phyloP scores from a whole-genome alignment of 1,140 invertebrate species.

The Ostrea denselamellosa region DNA sequence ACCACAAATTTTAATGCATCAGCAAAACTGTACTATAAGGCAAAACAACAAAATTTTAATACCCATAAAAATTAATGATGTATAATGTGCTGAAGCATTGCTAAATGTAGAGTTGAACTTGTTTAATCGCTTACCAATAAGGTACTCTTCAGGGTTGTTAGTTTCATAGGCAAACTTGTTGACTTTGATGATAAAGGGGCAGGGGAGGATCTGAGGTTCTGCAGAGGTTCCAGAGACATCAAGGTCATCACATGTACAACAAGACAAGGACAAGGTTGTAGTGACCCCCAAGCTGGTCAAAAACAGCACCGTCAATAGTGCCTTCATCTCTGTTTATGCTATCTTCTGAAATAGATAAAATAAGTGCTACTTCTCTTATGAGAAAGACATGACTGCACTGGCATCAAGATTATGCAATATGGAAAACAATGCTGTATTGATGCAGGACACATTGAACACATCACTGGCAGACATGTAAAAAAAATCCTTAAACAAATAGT shows the following conservation, averaged over 20 bases:
- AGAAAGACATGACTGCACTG: neutral
- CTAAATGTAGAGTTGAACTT: neutral
- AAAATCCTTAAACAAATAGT: neutral
- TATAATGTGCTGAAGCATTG: neutral
- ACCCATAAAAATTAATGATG: neutral
- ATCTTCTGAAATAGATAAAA: slow-evolving; percentile 8
- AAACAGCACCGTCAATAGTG: neutral
- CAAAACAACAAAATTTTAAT: too few relatives aligned
- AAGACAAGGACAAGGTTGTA: slow-evolving; percentile 38
- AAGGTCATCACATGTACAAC: slow-evolving; percentile 60
- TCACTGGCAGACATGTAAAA: neutral
- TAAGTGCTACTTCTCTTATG: neutral
- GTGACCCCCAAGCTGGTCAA: slow-evolving; percentile 2
- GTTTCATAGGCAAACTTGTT: slow-evolving; percentile 51
- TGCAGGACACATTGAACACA: neutral
- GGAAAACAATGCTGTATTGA: neutral
- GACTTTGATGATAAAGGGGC: slow-evolving; percentile 64
- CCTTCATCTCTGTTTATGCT: slow-evolving; percentile 15
- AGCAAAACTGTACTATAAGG: too few relatives aligned
- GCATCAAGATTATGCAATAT: neutral
- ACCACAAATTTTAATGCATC: too few relatives aligned
- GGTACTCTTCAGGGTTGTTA: slow-evolving; percentile 45
- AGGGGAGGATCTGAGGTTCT: slow-evolving; percentile 65
- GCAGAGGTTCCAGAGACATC: slow-evolving; percentile 44
- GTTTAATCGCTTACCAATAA: slow-evolving; percentile 54